Base-by-base conservation (phyloP, 2,113 vertebrate species). In the Ictalurus furcatus region DNA sequence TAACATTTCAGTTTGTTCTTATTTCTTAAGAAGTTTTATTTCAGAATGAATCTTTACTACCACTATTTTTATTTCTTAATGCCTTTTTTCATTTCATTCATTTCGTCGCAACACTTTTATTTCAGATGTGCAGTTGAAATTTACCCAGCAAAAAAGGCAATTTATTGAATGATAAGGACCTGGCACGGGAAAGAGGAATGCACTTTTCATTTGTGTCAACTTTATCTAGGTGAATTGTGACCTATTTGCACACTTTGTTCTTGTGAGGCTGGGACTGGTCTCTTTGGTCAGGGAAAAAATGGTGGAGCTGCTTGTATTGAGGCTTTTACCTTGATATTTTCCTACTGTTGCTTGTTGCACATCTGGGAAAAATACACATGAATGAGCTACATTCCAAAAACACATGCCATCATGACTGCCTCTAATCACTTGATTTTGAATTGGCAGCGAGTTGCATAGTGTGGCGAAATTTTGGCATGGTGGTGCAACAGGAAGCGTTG, bases 331-430 rank as follows among this genome's bases (percentile, higher is more conserved):
- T 83, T 63, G 34, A 63, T 44, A 14, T 65, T 34, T 83, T 83
- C 30, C 61, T 40, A 54, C 14, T 30, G 40, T 52, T n/a, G 6
- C 14, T 84, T 84, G 83, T 65, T 84, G 61, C 83, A 84, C 83
- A 67, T 84, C 83, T 84, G 83, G 83, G 37, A 85, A 48, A 65
- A 85, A 69, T 85, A 21, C 63, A n/a, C 63, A 30, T 1, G 37
- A 30, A 21, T 0, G 63, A 85, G 40, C 84, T 52, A 23, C 65
- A 69, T 85, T 69, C 84, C 63, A 85, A 69, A 59, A 85, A 1
- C 84, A 23, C 63, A 85, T 85, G 63, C 25, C 84, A 19, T 85
- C 63, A 69, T 69, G 82, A 63, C 82, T 84, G 37, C 21, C 21
- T 84, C 4, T 9, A 85, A 85, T 85, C 63, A 69, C 44, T 69